These are phyloP conservation scores for Redunca redunca DNA, from an alignment of 2,113 vertebrate genomes.

Conservation along the genomic window DNA sequence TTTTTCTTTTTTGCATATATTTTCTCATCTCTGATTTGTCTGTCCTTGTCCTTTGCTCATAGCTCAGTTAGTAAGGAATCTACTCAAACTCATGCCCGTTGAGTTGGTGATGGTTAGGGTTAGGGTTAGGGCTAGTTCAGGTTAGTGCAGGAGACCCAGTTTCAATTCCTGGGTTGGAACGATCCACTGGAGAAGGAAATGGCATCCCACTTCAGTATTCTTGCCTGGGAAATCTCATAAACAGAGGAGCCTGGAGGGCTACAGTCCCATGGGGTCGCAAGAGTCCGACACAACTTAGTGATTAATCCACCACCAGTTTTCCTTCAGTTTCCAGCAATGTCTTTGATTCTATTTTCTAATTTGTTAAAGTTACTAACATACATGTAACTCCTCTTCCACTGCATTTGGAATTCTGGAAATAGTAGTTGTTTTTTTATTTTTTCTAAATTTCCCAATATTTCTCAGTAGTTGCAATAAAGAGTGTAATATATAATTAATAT, in stretches of 20 bases:
- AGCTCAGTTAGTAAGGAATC: not conserved
- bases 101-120: too few species aligned
- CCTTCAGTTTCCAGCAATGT: not conserved
- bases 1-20: not conserved
- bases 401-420: not conserved
- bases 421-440: not conserved
- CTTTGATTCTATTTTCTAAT: not conserved
- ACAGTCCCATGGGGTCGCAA: not conserved
- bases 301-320: not conserved
- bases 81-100: too few species aligned
- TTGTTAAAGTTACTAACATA: not conserved
- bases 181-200: not conserved
- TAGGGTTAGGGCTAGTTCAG: too few species aligned
- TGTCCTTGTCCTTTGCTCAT: not conserved
- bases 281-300: not conserved
- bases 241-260: not conserved
- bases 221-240: not conserved
- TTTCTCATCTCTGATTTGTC: not conserved
- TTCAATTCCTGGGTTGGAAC: not conserved
- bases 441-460: not conserved
- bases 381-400: not conserved
- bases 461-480: not conserved
- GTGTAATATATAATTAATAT: not conserved
- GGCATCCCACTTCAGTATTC: not conserved
- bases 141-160: not conserved